Evolutionary conservation across 1,140 invertebrate genomes (phyloP), one percentile per base, ranked within the genome.

Genomic region (Acyrthosiphon pisum): DNA sequence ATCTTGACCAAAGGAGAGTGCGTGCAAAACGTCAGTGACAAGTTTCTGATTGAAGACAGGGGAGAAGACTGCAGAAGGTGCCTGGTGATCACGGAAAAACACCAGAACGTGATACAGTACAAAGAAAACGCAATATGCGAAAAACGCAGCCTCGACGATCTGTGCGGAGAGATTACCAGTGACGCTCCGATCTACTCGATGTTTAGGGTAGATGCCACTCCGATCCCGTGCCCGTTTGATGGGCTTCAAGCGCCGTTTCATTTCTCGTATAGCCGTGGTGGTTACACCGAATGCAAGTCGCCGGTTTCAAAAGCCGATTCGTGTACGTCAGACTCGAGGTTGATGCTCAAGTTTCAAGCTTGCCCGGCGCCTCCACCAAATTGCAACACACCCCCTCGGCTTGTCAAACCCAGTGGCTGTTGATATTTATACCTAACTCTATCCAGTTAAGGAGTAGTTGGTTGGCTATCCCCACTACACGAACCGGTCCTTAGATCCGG

Each of bases 21-120:
- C 95, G 96, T 96, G 11, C 96, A 97, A 94, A 95, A 95, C 41
- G 96, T 96, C 56, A 96, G 96, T 50, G 97, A 97, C 95, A 98
- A 97, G 95, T 98, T 97, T 95, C 95, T 98, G 92, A 95, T 98
- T 60, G 96, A 97, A 94, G 97, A 98, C 94, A 96, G 96, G 97
- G 96, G 96, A 35, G 94, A 94, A 22, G 95, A 96, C 6, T 98
- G 98, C 95, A 98, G 97, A 95, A 96, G 97, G 93, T 99, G 98
- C 96, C 97, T 99, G 94, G 98, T 98, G 94, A 98, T 99, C 95
- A 98, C 98, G 95, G 97, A 98, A 95, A 98, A 98, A 95, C 98
- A 99, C 96, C 96, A 96, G 94, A 98, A 98, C 95, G 98, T 99
- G 94, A 96, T 99, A 94, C 98, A 99, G 95, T 99, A 98, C 96